phyloP scores from a whole-genome alignment of 2,888 invertebrate genomes.

The Malthinus flaveolus region DNA sequence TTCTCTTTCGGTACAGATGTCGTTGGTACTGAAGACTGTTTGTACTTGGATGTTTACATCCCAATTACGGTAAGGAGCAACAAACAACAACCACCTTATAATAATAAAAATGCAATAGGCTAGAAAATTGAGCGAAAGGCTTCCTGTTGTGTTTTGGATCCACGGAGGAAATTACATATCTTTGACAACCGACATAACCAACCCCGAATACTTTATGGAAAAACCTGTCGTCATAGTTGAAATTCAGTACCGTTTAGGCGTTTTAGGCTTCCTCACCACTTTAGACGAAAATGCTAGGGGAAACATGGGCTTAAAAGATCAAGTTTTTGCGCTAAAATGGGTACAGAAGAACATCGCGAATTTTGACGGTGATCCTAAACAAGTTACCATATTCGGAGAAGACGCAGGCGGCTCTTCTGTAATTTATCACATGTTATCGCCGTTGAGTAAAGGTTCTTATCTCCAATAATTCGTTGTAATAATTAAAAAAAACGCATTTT shows the following conservation, averaged over 20 bases:
- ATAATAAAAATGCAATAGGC: no score
- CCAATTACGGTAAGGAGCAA: slow-evolving; percentile 8
- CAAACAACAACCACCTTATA: no score
- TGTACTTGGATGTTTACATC: slow-evolving; percentile 12
- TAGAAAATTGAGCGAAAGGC: slow-evolving; percentile 20
- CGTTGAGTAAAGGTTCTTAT: slow-evolving; percentile 13
- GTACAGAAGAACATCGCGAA: slow-evolving; percentile 22
- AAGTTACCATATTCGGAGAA: slow-evolving; percentile 30
- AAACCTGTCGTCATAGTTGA: slow-evolving; percentile 35
- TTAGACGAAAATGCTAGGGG: slow-evolving; percentile 32
- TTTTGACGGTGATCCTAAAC: slow-evolving; percentile 31
- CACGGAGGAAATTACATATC: slow-evolving; percentile 38
- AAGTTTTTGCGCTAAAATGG: slow-evolving; percentile 25
- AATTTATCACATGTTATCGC: slow-evolving; percentile 25
- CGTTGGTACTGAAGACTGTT: slow-evolving; percentile 19
- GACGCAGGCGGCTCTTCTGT: slow-evolving; percentile 31
- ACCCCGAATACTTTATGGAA: slow-evolving; percentile 36
- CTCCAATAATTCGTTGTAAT: no score
- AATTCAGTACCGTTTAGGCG: slow-evolving; percentile 17
- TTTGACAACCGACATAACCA: slow-evolving; percentile 24
- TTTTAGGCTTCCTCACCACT: slow-evolving; percentile 36
- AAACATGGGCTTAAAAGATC: slow-evolving; percentile 33
- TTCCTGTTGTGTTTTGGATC: slow-evolving; percentile 38
- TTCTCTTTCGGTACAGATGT: not conserved
- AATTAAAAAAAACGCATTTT: no score